These are phyloP conservation scores for Albula goreensis DNA, from an alignment of 2,113 vertebrate species.

Conservation along the genomic window DNA sequence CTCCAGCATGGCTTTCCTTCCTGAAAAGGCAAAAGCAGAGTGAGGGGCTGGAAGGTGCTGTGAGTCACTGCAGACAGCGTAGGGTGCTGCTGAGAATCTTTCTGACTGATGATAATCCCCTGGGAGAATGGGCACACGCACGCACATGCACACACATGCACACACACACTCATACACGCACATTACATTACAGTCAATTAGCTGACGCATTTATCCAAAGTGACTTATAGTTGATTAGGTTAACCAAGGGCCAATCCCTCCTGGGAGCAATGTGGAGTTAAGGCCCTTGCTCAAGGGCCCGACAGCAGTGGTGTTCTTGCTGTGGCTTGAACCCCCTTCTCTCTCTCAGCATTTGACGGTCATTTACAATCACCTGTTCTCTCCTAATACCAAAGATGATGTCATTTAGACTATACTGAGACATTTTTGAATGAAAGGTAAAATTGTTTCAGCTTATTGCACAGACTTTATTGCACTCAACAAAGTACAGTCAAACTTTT, in stretches of 20 bases:
- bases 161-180: not conserved
- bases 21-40: constrained; percentile 20
- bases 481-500: constrained; percentile 45
- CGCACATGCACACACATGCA: not conserved
- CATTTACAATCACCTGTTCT: too few species aligned
- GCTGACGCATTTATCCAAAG: too few species aligned
- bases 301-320: not conserved
- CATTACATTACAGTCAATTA: not conserved
- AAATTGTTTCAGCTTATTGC: not conserved
- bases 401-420: not conserved
- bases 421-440: not conserved
- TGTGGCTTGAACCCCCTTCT: too few species aligned
- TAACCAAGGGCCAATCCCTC: too few species aligned
- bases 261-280: too few species aligned
- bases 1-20: not conserved
- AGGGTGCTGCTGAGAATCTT: constrained; percentile 12
- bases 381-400: too few species aligned
- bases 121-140: not conserved
- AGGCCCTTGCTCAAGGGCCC: too few species aligned
- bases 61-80: not conserved
- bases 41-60: not conserved
- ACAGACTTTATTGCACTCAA: constrained; percentile 57
- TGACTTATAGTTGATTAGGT: too few species aligned
- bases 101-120: constrained; percentile 21
- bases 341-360: too few species aligned